phyloP scores from a whole-genome alignment of 2,888 invertebrate species.

The Bugulina stolonifera region DNA sequence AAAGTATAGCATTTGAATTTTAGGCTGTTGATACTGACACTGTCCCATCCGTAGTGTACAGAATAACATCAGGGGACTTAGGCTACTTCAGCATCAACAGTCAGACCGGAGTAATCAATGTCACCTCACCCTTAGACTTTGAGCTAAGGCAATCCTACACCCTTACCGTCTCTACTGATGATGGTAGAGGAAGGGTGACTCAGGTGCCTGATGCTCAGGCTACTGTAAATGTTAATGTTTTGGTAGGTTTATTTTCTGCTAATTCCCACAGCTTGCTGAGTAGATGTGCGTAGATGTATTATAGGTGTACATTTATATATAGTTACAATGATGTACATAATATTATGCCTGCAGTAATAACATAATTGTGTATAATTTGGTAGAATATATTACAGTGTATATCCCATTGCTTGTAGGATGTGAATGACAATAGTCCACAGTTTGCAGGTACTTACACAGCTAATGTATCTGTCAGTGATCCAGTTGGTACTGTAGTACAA shows the following conservation, averaged over 20 bases:
- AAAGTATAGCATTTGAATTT: neutral
- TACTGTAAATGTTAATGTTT: slow-evolving; percentile 1
- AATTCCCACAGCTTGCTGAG: too few species aligned
- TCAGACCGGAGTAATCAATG: neutral
- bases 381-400: too few species aligned
- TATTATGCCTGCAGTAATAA: too few species aligned
- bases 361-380: too few species aligned
- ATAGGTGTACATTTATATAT: too few species aligned
- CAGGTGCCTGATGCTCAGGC: slow-evolving; percentile 11
- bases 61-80: neutral
- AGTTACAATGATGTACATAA: too few species aligned
- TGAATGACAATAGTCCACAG: slow-evolving; percentile 7
- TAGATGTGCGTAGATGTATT: too few species aligned
- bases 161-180: slow-evolving; percentile 7
- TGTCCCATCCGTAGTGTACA: neutral
- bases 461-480: neutral
- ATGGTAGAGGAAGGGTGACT: neutral
- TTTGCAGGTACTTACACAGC: neutral
- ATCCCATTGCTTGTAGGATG: too few species aligned
- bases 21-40: slow-evolving; percentile 3
- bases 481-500: neutral
- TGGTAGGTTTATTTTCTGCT: slow-evolving; percentile 1
- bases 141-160: neutral
- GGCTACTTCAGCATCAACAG: slow-evolving; percentile 19
- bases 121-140: slow-evolving; percentile 20